Conservation (phyloP, 2,888 invertebrate species). For the Rhagonycha lutea region DNA sequence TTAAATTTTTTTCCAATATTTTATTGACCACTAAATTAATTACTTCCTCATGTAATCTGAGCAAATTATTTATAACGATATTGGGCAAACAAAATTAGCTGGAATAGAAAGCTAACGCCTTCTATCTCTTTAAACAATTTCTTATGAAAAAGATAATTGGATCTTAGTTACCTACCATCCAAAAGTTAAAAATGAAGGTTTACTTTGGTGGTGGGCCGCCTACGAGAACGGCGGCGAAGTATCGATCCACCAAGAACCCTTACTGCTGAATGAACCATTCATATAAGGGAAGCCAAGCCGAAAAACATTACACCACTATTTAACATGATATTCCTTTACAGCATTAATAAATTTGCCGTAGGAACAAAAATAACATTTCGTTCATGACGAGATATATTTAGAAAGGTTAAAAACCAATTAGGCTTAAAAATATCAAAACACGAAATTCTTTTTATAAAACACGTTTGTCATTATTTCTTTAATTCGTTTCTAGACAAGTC, state of each 20-base stretch:
- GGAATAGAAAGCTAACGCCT: not conserved
- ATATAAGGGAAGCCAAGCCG: constrained; percentile 23
- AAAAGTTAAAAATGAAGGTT: not conserved
- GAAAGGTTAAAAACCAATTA: constrained; percentile 8
- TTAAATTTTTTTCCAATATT: not conserved
- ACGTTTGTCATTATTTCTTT: not conserved
- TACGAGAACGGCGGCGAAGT: constrained; percentile 27
- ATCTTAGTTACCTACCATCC: not conserved
- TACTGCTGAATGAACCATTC: constrained; percentile 41
- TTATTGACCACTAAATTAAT: not conserved
- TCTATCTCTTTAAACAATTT: not conserved
- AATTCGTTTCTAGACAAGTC: not conserved
- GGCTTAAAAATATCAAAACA: not conserved
- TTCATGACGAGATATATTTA: constrained; percentile 4
- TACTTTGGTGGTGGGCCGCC: constrained; percentile 22
- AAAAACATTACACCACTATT: constrained; percentile 18
- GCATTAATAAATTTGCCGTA: not conserved
- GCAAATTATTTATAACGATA: not conserved
- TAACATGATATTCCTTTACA: constrained; percentile 4
- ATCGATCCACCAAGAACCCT: constrained; percentile 29
- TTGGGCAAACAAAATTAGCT: not conserved
- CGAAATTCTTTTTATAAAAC: not conserved
- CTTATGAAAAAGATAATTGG: not conserved
- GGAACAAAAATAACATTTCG: not conserved
- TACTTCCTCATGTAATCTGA: not conserved